Conservation (phyloP, 2,888 invertebrate genomes). For the Nomada ruficornis region DNA sequence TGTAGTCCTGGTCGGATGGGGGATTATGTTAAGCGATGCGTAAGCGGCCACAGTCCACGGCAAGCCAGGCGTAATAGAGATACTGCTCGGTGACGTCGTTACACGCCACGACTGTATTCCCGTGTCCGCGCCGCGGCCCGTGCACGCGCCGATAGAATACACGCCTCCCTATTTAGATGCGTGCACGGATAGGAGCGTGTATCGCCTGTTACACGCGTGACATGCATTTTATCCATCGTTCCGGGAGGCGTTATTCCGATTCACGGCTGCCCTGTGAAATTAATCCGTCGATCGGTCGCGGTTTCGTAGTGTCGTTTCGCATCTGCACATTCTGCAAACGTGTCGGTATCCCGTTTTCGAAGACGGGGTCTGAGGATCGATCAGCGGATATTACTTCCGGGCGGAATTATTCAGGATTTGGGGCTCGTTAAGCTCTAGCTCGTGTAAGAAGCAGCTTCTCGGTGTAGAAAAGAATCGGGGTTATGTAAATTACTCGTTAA, state of each 20-base stretch:
- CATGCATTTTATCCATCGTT: slow-evolving; percentile 39
- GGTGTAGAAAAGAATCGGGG: slow-evolving; percentile 40
- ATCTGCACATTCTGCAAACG: too few relatives aligned
- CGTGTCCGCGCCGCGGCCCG: slow-evolving; percentile 19
- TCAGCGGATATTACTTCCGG: too few relatives aligned
- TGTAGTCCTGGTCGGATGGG: slow-evolving; percentile 74
- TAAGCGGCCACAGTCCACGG: slow-evolving; percentile 82
- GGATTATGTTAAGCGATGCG: slow-evolving; percentile 83
- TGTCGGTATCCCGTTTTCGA: too few relatives aligned
- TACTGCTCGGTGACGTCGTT: slow-evolving; percentile 81
- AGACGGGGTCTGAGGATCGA: too few relatives aligned
- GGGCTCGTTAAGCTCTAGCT: slow-evolving; percentile 9
- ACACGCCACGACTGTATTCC: slow-evolving; percentile 51
- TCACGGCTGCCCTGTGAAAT: slow-evolving; percentile 3
- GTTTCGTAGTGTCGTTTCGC: background rate
- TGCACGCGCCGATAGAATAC: slow-evolving; percentile 49
- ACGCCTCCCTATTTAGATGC: slow-evolving; percentile 53
- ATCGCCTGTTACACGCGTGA: slow-evolving; percentile 20
- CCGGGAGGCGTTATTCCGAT: slow-evolving; percentile 7
- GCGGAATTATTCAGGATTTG: too few relatives aligned
- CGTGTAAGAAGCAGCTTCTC: background rate
- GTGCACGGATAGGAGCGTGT: slow-evolving; percentile 26
- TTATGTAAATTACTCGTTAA: slow-evolving; percentile 43
- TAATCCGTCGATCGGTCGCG: slow-evolving; percentile 8
- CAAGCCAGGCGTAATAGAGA: slow-evolving; percentile 82